Evolutionary conservation across 1,140 invertebrate species (phyloP), one percentile per base, ranked within the genome.

Genomic region (Euwallacea fornicatus): DNA sequence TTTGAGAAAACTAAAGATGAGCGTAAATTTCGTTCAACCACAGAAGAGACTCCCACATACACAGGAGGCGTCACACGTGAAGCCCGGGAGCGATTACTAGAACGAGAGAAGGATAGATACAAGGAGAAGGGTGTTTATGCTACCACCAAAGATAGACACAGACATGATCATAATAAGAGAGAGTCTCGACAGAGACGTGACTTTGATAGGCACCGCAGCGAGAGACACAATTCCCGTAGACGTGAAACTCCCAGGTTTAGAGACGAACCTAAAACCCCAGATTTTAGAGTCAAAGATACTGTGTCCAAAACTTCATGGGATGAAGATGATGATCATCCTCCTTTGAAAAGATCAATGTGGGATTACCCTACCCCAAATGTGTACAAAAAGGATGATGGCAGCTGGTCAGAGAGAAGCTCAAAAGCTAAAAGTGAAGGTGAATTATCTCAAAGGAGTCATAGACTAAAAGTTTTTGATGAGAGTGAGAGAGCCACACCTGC

Each of bases 31-130:
- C 84, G 96, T 65, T 83, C 87, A 67, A 84, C 89, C 7, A 86
- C 89, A 76, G 89, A 92, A 76, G 96, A 98, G 83, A 98, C 96
- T 7, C 96, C 96, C 0, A 93, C 95, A 0, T 89, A 98, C 78
- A 96, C 95, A 6, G 95, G 95, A 46, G 95, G 96, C 33, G 90
- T 98, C 2, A 93, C 91, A 47, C 86, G 88, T 64, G 89, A 92
- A 80, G 94, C 93, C 0, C 84, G 88, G 72, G 87, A 90, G 76
- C 85, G 90, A 73, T 84, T 93, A 73, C 82, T 91, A 43, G 85
- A 91, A 72, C 84, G 92, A 63, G 80, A 92, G 54, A 79, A 77
- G 66, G 80, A 80, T 71, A 78, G 74, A 72, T 74, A 74, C 41
- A 82, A 79, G 73, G 79, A 78, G 58, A 78, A 85, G 79, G 85